Evolutionary conservation across 1,140 invertebrate species (phyloP), one percentile per base, ranked within the genome.

Genomic region (Rhagoletis zephyria): DNA sequence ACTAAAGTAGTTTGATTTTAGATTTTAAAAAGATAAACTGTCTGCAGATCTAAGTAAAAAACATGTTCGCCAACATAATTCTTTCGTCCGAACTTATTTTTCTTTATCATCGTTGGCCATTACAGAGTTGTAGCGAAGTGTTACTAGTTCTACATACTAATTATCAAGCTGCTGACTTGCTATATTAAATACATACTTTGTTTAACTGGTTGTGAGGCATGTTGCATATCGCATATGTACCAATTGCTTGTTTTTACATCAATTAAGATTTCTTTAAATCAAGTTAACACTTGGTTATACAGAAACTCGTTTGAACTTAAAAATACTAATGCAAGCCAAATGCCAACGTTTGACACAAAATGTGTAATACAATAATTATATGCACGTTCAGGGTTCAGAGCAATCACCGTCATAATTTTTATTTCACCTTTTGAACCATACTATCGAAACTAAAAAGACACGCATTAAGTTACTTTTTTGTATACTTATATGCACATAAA

Each of bases 211-310:
- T 30, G 30, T 30, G 30, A 1, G 30, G 30, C 30, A 30, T 30
- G 30, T 30, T 30, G 30, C 30, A 30, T 30, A 30, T 30, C 30
- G 65, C 30, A 3, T 5, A 30, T 67, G 65, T 67, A 67, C 65
- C 14, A 3, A 30, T 19, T 12, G 59, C 59, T 60, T 60, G 59
- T 67, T 67, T 67, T 42, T 42, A 14, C 9, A 67, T n/a, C 65
- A 67, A 40, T 42, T 40, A 19, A 67, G 65, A 67, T 67, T 67
- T 42, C 30, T 67, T 67, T 67, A 40, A 67, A 67, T 67, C 65
- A 67, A 67, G 4, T 67, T 42, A 9, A 67, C 65, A 67, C 65
- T 67, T 42, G 65, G 6, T 19, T 64, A 19, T 64, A 19, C n/a
- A 19, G 30, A 30, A 30, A 42, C 14, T 67, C 40, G 3, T 19